Base-by-base conservation (phyloP, 2,797 vertebrate genomes). In the Myotis vivesi region DNA sequence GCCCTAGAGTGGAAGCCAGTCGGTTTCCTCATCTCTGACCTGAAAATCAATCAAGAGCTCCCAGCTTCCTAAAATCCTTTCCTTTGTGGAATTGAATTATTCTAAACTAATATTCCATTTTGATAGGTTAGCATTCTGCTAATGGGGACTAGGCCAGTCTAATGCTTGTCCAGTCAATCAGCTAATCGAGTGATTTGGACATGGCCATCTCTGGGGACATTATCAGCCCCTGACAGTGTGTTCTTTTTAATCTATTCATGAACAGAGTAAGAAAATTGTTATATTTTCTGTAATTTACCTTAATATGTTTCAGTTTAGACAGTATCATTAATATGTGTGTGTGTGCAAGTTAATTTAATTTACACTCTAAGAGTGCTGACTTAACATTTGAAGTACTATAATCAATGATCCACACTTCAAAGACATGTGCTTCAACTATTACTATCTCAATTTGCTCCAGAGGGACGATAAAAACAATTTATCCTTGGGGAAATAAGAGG, bases 41-140 rank as follows among this genome's bases (percentile, higher is more conserved):
- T 85, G 62, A 95, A 84, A 81, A 90, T 96, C 46, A 75, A 86
- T 95, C 53, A 71, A 88, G 55, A 72, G 16, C 13, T 55, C 85
- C n/a, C 33, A 41, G 81, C 82, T 90, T 71, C 55, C 66, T 82
- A 44, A 96, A 92, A 76, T 71, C 41, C 59, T 93, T 90, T 80
- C 25, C 53, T 53, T 73, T 62, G 73, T 62, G 73, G 55, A 73
- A 73, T 2, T 76, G 55, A 87, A 46, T 93, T 72, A 55, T 44
- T 81, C 38, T 71, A 49, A 91, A 8, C 92, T 44, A 53, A 86
- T 62, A 66, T 76, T 49, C 30, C 72, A 66, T 89, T 87, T 87
- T 87, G 79, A 64, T 76, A 68, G 2, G 51, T 69, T 85, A 93
- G 79, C 51, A 68, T 89, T 87, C 44, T 87, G 5, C 59, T 55